These are phyloP conservation scores for Notothenia coriiceps DNA, from an alignment of 2,113 vertebrate genomes.

Conservation along the genomic window DNA sequence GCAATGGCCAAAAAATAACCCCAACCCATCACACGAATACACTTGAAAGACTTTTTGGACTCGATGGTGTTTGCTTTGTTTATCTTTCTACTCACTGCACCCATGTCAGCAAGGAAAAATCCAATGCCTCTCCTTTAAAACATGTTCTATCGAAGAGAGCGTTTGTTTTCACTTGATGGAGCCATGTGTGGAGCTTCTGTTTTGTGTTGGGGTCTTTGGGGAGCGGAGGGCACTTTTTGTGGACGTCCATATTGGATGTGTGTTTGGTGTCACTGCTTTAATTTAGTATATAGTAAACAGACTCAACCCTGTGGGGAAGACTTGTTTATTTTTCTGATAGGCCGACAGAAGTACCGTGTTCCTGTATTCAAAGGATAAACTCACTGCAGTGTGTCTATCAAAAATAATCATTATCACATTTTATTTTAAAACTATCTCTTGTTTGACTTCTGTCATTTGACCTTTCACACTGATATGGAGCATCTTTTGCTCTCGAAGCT, in stretches of 20 bases:
- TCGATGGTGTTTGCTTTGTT: background rate
- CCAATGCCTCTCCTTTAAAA: background rate
- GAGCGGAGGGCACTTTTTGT: background rate
- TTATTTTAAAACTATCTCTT: background rate
- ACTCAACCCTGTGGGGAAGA: background rate
- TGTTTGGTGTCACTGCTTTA: background rate
- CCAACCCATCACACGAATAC: background rate
- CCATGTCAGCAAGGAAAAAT: background rate
- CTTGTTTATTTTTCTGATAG: conserved; percentile 8
- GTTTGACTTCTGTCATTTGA: conserved; percentile 15
- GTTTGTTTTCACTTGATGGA: background rate
- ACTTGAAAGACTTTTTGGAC: background rate
- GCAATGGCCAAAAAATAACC: background rate
- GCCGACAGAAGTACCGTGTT: background rate
- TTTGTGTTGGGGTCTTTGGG: background rate
- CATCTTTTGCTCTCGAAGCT: background rate
- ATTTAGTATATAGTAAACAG: background rate
- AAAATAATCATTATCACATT: background rate
- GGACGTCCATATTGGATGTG: background rate
- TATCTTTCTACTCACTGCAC: background rate
- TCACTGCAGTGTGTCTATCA: background rate
- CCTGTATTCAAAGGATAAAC: background rate
- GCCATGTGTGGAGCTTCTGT: background rate
- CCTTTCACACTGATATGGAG: background rate
- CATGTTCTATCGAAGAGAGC: background rate